A percentile compares a stretch with the other conserved stretches of the same genome.
phyloP scores from a whole-genome alignment of 37 sponge, comb jelly and placozoan genomes.

The Cliona cf. orientalis region DNA sequence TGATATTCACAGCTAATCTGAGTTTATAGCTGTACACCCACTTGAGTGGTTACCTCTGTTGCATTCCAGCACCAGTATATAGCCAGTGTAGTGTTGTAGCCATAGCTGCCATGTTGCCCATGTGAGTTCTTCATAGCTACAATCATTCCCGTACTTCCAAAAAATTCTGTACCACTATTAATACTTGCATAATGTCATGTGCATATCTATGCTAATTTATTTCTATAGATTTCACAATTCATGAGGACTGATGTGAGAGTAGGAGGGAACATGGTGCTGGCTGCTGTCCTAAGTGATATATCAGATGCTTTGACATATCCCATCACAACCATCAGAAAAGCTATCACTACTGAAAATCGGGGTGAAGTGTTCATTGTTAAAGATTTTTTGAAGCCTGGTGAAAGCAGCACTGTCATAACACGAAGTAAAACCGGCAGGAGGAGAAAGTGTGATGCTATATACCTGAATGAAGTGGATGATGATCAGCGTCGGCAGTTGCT shows the following conservation, averaged over 20 bases:
- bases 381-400: background rate
- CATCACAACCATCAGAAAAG: background rate
- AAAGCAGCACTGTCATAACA: background rate
- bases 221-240: background rate
- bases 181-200: no score
- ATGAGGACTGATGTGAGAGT: background rate
- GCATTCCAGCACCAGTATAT: no score
- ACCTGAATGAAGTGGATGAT: background rate
- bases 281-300: background rate
- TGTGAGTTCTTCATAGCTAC: no score
- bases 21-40: no score
- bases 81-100: no score
- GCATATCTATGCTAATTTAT: no score
- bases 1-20: no score
- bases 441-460: background rate
- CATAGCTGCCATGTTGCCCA: no score
- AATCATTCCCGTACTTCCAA: no score
- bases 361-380: background rate
- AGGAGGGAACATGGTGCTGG: background rate
- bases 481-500: background rate
- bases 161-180: no score
- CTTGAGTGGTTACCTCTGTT: no score
- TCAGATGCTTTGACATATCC: no score
- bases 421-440: background rate
- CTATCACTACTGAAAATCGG: background rate